Percentiles rank a stretch among this genome's conserved stretches.
These are phyloP conservation scores for Malurus melanocephalus DNA, from an alignment of 2,113 vertebrate genomes.

Conservation along the genomic window DNA sequence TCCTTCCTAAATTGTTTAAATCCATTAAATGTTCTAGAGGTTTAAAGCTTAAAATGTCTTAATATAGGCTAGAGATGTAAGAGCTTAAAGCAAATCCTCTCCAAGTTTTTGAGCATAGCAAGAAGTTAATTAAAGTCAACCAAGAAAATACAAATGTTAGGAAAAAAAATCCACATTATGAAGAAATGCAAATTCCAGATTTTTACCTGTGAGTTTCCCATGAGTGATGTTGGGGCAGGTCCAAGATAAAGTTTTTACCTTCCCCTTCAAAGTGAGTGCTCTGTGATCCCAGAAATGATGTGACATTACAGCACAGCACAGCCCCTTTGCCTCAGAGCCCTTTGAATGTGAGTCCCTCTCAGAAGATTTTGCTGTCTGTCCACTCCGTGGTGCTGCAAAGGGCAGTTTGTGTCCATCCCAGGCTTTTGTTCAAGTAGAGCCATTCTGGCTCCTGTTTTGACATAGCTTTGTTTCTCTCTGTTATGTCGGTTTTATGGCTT, in stretches of 20 bases:
- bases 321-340: neutral
- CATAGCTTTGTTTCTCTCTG: neutral
- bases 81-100: conserved; percentile 61
- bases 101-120: conserved; percentile 12
- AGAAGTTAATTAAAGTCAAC: conserved; percentile 56
- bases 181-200: conserved; percentile 9
- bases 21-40: conserved; percentile 19
- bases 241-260: neutral
- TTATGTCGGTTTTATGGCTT: neutral
- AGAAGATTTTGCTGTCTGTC: neutral
- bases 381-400: neutral
- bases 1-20: conserved; percentile 27
- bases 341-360: neutral
- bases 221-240: neutral
- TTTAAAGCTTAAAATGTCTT: conserved; percentile 55
- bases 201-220: neutral
- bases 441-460: neutral
- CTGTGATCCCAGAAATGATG: neutral
- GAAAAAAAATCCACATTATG: neutral
- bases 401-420: neutral
- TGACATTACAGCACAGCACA: neutral
- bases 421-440: neutral
- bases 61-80: conserved; percentile 20
- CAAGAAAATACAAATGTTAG: conserved; percentile 28
- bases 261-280: neutral